A percentile compares a stretch with the other conserved stretches of the same genome.
Conservation (phyloP, 2,797 vertebrate genomes). For the Aythya fuligula region DNA sequence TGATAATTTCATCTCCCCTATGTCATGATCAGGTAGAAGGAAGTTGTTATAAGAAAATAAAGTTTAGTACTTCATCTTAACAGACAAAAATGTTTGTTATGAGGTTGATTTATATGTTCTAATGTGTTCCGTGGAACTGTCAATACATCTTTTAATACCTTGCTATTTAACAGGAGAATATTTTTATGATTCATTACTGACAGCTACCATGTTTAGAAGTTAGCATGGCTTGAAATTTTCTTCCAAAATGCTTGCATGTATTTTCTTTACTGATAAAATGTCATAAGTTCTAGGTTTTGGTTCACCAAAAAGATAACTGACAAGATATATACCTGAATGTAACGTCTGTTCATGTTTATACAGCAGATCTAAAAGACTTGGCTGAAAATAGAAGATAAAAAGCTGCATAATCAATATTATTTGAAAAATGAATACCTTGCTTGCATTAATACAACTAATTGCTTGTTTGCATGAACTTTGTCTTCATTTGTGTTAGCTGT, state of each 20-base stretch:
- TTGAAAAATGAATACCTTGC: not conserved
- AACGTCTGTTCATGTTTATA: not conserved
- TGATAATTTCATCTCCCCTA: not conserved
- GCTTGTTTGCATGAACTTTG: not conserved
- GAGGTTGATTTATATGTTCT: not conserved
- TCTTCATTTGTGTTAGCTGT: conserved; percentile 20
- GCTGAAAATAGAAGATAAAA: not conserved
- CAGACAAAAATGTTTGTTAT: not conserved
- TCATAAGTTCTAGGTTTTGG: not conserved
- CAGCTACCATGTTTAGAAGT: not conserved
- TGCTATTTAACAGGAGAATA: not conserved
- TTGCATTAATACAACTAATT: not conserved
- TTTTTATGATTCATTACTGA: not conserved
- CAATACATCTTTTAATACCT: not conserved
- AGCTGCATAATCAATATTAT: not conserved
- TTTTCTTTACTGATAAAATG: not conserved
- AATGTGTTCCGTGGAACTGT: not conserved
- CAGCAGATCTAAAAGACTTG: not conserved
- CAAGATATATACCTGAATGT: not conserved
- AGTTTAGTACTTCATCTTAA: not conserved
- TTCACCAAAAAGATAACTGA: not conserved
- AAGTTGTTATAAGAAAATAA: not conserved
- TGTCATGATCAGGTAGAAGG: not conserved
- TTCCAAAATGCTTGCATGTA: not conserved
- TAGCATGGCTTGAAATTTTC: not conserved